Evolutionary conservation across 2,113 vertebrate species (phyloP).

Genomic region (Phyllostomus hastatus): DNA sequence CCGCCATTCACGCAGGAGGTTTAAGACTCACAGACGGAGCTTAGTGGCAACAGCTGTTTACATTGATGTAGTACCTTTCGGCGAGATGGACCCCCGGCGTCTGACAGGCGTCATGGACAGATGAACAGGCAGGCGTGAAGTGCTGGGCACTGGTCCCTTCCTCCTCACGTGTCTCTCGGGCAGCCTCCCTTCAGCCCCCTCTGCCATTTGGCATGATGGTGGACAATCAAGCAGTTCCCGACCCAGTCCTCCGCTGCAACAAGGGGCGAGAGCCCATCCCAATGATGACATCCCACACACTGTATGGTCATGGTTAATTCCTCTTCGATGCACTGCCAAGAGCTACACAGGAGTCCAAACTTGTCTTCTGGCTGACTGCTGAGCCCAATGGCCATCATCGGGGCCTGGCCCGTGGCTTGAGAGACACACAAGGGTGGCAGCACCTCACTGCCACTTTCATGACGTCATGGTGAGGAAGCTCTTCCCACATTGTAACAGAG

Average conservation of each 20-base stretch:
- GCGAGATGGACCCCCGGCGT: constrained; percentile 32
- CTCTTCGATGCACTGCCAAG: background rate
- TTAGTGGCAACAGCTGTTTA: constrained; percentile 61
- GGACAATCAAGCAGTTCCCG: background rate
- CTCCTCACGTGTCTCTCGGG: background rate
- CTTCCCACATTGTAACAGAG: background rate
- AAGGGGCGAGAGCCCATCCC: background rate
- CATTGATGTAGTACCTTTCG: constrained; percentile 51
- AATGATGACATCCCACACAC: background rate
- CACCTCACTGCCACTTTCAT: background rate
- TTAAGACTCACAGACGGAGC: constrained; percentile 48
- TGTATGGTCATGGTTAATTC: background rate
- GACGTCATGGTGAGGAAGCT: background rate
- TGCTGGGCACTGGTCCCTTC: too few relatives aligned
- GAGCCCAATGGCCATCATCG: background rate
- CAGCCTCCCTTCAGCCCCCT: background rate
- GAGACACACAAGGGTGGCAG: background rate
- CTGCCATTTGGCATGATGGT: background rate
- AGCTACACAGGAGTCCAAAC: background rate
- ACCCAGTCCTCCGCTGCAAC: background rate
- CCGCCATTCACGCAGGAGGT: background rate
- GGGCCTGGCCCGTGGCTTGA: background rate
- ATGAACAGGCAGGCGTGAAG: background rate
- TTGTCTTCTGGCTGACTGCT: background rate
- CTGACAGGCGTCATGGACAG: constrained; percentile 50